Conservation (phyloP, 2,888 invertebrate species). For the Heterodera filipjevi region DNA sequence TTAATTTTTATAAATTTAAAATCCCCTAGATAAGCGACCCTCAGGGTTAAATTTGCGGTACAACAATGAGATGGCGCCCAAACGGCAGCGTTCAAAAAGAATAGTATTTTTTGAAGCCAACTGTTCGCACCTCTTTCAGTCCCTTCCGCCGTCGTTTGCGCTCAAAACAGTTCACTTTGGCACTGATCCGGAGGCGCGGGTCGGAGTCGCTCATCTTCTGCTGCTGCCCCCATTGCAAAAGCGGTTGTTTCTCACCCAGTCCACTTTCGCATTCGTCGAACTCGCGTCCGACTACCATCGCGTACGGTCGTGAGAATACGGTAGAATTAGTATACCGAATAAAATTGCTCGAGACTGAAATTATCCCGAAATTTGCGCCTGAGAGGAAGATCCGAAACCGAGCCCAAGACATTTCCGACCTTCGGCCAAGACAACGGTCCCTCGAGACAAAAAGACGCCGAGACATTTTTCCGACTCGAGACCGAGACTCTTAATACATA, state of each 20-base stretch:
- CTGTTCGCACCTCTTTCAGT: constrained; percentile 14
- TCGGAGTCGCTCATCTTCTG: constrained; percentile 11
- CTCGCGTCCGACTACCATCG: constrained; percentile 1
- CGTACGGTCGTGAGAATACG: not conserved
- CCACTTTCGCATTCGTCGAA: not conserved
- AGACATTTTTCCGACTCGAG: too few species aligned
- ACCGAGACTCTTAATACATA: too few species aligned
- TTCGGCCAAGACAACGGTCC: too few species aligned
- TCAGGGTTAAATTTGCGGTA: too few species aligned
- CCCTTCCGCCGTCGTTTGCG: constrained; percentile 20
- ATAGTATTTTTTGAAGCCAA: too few species aligned
- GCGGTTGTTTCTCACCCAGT: not conserved
- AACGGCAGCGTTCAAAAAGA: too few species aligned
- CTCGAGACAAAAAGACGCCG: too few species aligned
- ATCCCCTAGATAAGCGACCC: too few species aligned
- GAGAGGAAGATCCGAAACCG: too few species aligned
- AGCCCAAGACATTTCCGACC: too few species aligned
- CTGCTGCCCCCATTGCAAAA: not conserved
- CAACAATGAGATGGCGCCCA: too few species aligned
- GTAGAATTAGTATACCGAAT: not conserved
- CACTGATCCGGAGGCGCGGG: constrained; percentile 7
- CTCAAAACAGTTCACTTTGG: constrained; percentile 30
- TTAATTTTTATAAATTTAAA: too few species aligned
- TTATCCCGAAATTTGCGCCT: not conserved
- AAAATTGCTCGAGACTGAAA: not conserved